Evolutionary conservation across 1,140 invertebrate species (phyloP), one percentile per base, ranked within the genome.

Genomic region (Ceratina australensis): DNA sequence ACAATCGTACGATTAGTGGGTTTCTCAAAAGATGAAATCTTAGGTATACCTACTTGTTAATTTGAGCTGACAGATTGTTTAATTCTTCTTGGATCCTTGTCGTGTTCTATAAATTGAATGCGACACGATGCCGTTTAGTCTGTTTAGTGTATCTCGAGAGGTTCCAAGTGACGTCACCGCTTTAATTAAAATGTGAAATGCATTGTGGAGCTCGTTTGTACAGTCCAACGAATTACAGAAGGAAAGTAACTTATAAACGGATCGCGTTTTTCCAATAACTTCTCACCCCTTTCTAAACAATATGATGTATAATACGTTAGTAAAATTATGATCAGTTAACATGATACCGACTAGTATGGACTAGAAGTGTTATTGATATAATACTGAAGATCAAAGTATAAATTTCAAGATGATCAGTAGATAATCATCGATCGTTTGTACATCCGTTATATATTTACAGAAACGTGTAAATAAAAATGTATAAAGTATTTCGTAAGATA

Each of bases 101-200:
- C 33, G 33, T 20, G 12, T 65, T 47, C 22, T 4, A 22, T 18
- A 18, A 18, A 10, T 26, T 20, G n/a, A 24, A 1, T 24, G 10
- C 16, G 18, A 26, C 47, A 18, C 26, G 42, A 16, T 18, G 33
- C n/a, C n/a, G 47, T 18, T 18, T 7, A n/a, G 18, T 54, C 20
- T 10, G n/a, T 57, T 20, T 15, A 47, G 33, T 54, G 60, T 72
- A 64, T 72, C 64, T 78, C 60, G 28, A 33, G 69, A 10, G 54
- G 52, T 72, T 65, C 50, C 42, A 65, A 72, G 76, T 72, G 26
- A 78, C 76, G 60, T 78, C 76, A 78, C 60, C 33, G 76, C 8
- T 65, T 72, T 64, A 72, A 78, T 64, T 78, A 64, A 72, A 72
- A 72, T 57, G 8, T 28, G 49, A 49, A 22, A 50, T 78, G 60